Evolutionary conservation across 2,113 vertebrate genomes (phyloP).

Genomic region (Chaetodon auriga): DNA sequence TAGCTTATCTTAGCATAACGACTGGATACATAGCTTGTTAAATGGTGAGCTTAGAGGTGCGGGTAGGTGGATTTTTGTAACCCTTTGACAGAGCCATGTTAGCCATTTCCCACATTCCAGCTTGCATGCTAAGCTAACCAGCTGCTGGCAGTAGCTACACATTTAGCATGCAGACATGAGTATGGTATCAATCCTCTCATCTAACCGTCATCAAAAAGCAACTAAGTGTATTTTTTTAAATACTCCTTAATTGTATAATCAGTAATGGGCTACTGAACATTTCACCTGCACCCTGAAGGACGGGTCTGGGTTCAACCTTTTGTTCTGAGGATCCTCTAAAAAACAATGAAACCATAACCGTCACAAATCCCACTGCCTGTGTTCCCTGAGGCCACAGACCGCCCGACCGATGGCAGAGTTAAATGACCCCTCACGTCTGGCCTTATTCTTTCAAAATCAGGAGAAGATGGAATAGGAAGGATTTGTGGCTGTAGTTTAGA

Average conservation of each 20-base stretch:
- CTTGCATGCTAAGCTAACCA: too few species aligned
- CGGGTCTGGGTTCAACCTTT: neutral
- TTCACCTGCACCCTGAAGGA: neutral
- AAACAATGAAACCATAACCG: neutral
- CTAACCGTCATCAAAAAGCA: too few species aligned
- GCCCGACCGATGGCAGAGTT: slow-evolving; percentile 20
- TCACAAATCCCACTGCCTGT: slow-evolving; percentile 41
- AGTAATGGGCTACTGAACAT: neutral
- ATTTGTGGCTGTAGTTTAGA: neutral
- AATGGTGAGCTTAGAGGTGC: too few species aligned
- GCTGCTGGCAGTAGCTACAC: too few species aligned
- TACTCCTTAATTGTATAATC: too few species aligned
- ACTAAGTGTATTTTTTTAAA: too few species aligned
- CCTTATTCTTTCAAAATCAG: neutral
- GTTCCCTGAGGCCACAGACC: slow-evolving; percentile 24
- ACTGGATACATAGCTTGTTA: too few species aligned
- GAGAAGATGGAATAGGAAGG: neutral
- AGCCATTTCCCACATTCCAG: too few species aligned
- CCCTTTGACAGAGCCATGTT: too few species aligned
- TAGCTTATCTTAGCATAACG: neutral
- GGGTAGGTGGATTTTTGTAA: too few species aligned
- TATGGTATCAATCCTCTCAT: too few species aligned
- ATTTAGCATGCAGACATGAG: too few species aligned
- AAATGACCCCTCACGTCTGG: neutral
- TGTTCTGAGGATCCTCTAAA: neutral